These are phyloP conservation scores for Sparidentex hasta DNA, from an alignment of 2,797 vertebrate species.

Conservation along the genomic window DNA sequence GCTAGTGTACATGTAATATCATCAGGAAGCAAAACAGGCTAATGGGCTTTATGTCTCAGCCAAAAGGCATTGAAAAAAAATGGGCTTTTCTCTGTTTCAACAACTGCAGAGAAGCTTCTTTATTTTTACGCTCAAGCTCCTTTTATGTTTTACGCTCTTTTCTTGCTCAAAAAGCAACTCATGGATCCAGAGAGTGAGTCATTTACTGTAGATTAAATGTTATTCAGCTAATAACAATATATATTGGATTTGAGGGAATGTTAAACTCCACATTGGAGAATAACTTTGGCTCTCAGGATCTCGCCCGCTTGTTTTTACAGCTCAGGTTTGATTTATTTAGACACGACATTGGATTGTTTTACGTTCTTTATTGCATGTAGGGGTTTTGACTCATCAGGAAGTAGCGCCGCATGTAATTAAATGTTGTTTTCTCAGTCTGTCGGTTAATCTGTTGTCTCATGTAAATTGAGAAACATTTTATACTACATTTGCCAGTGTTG, in stretches of 20 bases:
- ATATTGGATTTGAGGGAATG: not conserved
- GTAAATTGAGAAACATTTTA: constrained; percentile 21
- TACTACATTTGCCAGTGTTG: not conserved
- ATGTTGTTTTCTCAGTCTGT: constrained; percentile 19
- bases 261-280: not conserved
- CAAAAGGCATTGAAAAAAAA: constrained; percentile 14
- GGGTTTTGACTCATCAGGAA: constrained; percentile 13
- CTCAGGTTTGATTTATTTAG: constrained; percentile 9
- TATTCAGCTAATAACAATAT: constrained; percentile 7
- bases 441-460: constrained; percentile 11
- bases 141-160: constrained; percentile 24
- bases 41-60: constrained; percentile 23
- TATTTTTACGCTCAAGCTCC: constrained; percentile 20
- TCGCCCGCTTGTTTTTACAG: not conserved
- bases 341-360: constrained; percentile 9
- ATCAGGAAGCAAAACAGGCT: constrained; percentile 24
- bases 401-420: constrained; percentile 36
- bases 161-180: constrained; percentile 3
- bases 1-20: constrained; percentile 17
- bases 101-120: not conserved
- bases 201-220: not conserved
- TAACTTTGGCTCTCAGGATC: not conserved
- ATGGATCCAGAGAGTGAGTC: constrained; percentile 5
- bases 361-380: constrained; percentile 19
- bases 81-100: constrained; percentile 20